Conservation (phyloP, 2,113 vertebrate species). For the Garra rufa region DNA sequence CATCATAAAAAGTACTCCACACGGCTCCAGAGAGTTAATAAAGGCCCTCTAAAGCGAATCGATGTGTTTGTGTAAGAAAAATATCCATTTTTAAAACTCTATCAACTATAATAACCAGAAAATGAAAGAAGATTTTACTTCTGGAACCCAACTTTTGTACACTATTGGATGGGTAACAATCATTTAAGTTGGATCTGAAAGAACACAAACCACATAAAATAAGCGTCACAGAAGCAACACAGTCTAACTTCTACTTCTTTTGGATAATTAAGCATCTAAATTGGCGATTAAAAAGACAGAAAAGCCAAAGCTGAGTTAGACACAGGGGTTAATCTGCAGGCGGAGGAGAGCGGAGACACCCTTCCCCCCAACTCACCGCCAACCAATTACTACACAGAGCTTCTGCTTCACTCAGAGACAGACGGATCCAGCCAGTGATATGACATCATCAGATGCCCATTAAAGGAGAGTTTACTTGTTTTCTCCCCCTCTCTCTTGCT, state of each 20-base stretch:
- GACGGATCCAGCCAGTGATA: slow-evolving; percentile 74
- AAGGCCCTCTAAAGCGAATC: too few species aligned
- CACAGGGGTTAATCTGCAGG: slow-evolving; percentile 72
- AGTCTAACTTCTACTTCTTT: background rate
- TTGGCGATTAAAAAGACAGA: slow-evolving; percentile 35
- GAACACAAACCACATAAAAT: background rate
- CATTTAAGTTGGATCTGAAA: background rate
- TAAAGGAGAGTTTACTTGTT: slow-evolving; percentile 75
- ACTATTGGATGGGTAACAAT: background rate
- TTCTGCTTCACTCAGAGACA: slow-evolving; percentile 75
- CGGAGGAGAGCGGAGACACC: slow-evolving; percentile 52
- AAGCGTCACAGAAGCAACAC: background rate
- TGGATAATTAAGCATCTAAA: background rate
- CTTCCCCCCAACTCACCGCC: slow-evolving; percentile 58
- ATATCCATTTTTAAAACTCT: too few species aligned
- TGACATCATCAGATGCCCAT: slow-evolving; percentile 79
- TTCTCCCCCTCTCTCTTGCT: background rate
- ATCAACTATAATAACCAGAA: background rate
- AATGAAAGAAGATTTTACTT: background rate
- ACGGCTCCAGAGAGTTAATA: too few species aligned
- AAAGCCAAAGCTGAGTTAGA: slow-evolving; percentile 65
- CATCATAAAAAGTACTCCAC: too few species aligned
- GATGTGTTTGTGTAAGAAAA: too few species aligned
- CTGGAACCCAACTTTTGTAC: background rate
- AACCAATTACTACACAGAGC: slow-evolving; percentile 72